phyloP scores from a whole-genome alignment of 2,113 vertebrate species.

The Dipodomys stephensi region DNA sequence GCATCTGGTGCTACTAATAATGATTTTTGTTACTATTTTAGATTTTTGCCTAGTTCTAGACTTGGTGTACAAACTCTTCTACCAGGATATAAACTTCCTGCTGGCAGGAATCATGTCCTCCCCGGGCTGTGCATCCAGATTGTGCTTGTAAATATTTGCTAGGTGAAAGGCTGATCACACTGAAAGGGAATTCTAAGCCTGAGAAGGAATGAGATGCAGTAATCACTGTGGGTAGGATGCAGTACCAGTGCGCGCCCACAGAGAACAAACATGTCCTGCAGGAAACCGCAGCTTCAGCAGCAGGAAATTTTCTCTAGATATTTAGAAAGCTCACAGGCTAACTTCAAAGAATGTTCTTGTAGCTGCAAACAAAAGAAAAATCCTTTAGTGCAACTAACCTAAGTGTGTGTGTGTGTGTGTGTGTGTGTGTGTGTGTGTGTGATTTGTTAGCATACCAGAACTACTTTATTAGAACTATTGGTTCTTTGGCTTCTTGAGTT shows the following conservation, averaged over 20 bases:
- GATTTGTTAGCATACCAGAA: background rate
- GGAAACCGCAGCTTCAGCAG: background rate
- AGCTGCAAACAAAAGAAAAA: background rate
- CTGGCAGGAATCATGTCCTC: background rate
- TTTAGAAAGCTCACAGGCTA: background rate
- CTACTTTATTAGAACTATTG: constrained; percentile 3
- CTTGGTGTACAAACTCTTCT: background rate
- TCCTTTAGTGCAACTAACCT: background rate
- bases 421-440: constrained; percentile 7
- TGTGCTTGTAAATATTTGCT: background rate
- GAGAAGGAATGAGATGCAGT: background rate
- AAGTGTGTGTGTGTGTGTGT: background rate
- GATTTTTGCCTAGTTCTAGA: background rate
- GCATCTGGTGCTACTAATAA: background rate
- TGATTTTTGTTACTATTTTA: constrained; percentile 6
- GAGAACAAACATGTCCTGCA: background rate
- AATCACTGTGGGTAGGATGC: background rate
- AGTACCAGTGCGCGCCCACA: background rate
- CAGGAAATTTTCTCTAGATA: background rate
- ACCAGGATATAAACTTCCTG: background rate
- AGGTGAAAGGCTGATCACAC: background rate
- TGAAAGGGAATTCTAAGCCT: background rate
- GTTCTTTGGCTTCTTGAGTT: background rate
- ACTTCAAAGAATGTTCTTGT: background rate
- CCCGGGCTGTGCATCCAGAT: background rate